Percentiles rank a stretch among this genome's conserved stretches.
Conservation (phyloP, 2,113 vertebrate genomes). For the Uropsilus gracilis region DNA sequence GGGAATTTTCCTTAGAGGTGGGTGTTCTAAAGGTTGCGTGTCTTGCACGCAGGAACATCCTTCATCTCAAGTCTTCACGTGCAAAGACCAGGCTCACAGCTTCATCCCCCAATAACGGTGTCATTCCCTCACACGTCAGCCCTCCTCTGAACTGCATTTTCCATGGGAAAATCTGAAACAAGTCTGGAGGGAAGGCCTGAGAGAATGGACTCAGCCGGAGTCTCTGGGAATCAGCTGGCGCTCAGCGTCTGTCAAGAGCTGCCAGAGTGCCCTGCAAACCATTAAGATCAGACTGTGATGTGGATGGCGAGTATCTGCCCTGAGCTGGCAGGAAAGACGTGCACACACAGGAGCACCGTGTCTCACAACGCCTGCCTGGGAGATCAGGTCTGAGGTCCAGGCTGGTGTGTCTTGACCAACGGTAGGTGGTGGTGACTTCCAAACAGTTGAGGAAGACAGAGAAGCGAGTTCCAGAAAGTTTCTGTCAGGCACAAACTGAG, state of each 20-base stretch:
- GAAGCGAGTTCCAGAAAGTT: not conserved
- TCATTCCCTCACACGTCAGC: not conserved
- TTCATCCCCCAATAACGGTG: not conserved
- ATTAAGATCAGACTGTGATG: not conserved
- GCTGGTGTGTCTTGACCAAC: not conserved
- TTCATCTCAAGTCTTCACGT: not conserved
- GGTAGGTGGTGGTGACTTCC: not conserved
- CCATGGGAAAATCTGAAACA: not conserved
- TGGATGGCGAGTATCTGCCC: not conserved
- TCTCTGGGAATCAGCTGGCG: not conserved
- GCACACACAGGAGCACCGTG: not conserved
- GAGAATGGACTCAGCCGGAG: not conserved
- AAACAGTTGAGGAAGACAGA: not conserved
- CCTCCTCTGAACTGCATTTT: not conserved
- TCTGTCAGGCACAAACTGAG: not conserved
- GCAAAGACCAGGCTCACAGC: not conserved
- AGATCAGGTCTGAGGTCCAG: no score
- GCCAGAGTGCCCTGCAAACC: not conserved
- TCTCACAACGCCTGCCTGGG: not conserved
- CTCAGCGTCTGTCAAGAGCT: not conserved
- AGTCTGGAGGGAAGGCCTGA: not conserved
- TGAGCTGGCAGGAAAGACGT: not conserved
- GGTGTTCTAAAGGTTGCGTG: not conserved
- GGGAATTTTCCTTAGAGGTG: not conserved
- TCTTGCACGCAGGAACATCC: not conserved